Evolutionary conservation across 2,888 invertebrate species (phyloP), one percentile per base, ranked within the genome.

Genomic region (Drosophila merina): DNA sequence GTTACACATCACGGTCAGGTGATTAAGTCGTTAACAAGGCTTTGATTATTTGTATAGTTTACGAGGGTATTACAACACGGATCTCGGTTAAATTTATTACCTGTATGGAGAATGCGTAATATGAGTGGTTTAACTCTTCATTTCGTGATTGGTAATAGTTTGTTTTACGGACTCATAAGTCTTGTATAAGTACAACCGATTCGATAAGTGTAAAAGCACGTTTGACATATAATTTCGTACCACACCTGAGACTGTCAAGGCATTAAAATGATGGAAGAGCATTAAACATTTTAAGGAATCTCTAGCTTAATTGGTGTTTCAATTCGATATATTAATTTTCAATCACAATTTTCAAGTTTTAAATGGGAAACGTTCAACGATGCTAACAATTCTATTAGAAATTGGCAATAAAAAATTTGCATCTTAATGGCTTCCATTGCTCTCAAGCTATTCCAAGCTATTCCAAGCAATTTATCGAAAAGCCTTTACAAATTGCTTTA

Each of bases 11-110:
- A 77, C 42, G 62, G 51, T 30, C 73, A 60, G 62, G 45, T 48
- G 42, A 79, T 79, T 63, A 70, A 70, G 70, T 74, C 56, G 60
- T 71, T 63, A 56, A 67, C 57, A 52, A 44, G 63, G 68, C 64
- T 40, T 64, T 63, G 64, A 56, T 56, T 49, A 42, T 66, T 36
- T 66, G 12, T 20, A 66, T 36, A 25, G 48, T 47, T 52, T 54
- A 64, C 38, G 54, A 63, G 26, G 25, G 28, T 12, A 48, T 58
- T 48, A 57, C 54, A 44, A 55, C 48, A 64, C 64, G 55, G 64
- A 64, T 47, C 54, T 63, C 14, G 26, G 14, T 42, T 42, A 14
- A 40, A 8, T 54, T 54, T 47, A 47, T 64, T 28, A 31, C 26
- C 30, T 31, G 45, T 40, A 31, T 38, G n/a, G 10, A 31, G 31